Percentiles rank a stretch among this genome's conserved stretches.
Conservation (phyloP, 35 echinoderm and acorn worm species). For the Heliocidaris tuberculata region DNA sequence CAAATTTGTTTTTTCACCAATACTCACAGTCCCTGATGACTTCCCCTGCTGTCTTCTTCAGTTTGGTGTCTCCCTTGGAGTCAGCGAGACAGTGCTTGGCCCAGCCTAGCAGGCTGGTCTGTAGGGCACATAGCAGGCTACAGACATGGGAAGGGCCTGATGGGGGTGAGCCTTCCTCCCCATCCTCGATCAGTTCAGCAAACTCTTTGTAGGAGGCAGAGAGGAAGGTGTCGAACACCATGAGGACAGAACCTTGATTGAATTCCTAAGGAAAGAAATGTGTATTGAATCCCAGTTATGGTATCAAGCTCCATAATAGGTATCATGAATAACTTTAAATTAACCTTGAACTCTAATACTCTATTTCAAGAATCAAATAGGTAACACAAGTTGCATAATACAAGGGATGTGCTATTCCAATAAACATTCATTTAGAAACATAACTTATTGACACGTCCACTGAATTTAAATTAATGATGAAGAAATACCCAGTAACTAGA, state of each 20-base stretch:
- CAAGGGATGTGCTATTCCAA: too few relatives aligned
- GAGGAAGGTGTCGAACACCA: slow-evolving; percentile 71
- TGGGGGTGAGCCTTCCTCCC: background rate
- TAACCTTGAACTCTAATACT: too few relatives aligned
- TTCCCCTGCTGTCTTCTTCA: slow-evolving; percentile 52
- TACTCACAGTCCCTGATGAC: slow-evolving; percentile 76
- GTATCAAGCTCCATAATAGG: too few relatives aligned
- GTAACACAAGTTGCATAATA: too few relatives aligned
- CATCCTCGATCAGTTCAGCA: slow-evolving; percentile 22
- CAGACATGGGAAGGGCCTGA: slow-evolving; percentile 65
- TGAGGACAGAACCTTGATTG: slow-evolving; percentile 47
- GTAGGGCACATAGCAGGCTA: slow-evolving; percentile 77
- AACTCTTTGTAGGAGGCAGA: slow-evolving; percentile 75
- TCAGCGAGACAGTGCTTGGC: slow-evolving; percentile 63
- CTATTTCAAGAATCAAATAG: too few relatives aligned
- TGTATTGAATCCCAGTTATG: background rate
- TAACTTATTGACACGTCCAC: too few relatives aligned
- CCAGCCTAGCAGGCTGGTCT: slow-evolving; percentile 85
- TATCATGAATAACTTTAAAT: background rate
- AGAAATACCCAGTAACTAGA: too few relatives aligned
- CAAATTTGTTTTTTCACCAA: too few relatives aligned
- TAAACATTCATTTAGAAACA: too few relatives aligned
- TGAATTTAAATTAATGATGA: too few relatives aligned
- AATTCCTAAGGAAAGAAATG: slow-evolving; percentile 6
- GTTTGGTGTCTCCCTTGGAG: slow-evolving; percentile 40